These are phyloP conservation scores for Pararge aegeria DNA, from an alignment of 1,140 invertebrate genomes.

Conservation along the genomic window DNA sequence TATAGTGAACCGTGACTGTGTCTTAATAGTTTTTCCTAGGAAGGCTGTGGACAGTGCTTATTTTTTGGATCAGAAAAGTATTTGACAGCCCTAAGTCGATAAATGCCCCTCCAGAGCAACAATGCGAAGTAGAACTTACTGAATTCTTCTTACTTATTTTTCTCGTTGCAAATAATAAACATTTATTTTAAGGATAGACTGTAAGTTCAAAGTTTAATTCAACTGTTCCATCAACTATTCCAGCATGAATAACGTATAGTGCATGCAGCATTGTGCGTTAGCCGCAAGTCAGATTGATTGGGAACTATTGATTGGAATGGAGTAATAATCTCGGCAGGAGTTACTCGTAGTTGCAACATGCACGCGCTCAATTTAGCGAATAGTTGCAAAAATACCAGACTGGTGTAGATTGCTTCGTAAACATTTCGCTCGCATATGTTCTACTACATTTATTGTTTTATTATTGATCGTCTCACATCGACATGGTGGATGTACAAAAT, in stretches of 20 bases:
- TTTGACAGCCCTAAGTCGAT: no score
- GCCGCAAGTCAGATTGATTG: constrained; percentile 6
- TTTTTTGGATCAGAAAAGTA: no score
- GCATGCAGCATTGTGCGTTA: background rate
- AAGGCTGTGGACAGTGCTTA: no score
- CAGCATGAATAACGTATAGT: background rate
- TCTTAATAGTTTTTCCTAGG: no score
- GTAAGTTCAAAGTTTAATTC: background rate
- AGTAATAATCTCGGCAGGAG: constrained; percentile 35
- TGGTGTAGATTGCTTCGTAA: constrained; percentile 6
- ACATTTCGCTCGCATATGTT: constrained; percentile 19
- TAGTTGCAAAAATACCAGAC: constrained; percentile 44
- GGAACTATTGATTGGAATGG: constrained; percentile 22
- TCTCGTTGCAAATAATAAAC: no score
- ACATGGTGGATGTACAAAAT: background rate
- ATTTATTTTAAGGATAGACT: no score
- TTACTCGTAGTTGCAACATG: constrained; percentile 32
- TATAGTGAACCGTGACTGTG: no score
- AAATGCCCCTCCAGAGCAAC: no score
- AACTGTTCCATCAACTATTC: background rate
- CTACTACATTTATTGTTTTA: no score
- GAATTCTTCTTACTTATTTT: no score
- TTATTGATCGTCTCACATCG: no score
- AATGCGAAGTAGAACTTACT: no score
- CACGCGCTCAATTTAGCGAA: constrained; percentile 38